A percentile compares a stretch with the other conserved stretches of the same genome.
Conservation (phyloP, 2,113 vertebrate species). For the Coryphaenoides rupestris region DNA sequence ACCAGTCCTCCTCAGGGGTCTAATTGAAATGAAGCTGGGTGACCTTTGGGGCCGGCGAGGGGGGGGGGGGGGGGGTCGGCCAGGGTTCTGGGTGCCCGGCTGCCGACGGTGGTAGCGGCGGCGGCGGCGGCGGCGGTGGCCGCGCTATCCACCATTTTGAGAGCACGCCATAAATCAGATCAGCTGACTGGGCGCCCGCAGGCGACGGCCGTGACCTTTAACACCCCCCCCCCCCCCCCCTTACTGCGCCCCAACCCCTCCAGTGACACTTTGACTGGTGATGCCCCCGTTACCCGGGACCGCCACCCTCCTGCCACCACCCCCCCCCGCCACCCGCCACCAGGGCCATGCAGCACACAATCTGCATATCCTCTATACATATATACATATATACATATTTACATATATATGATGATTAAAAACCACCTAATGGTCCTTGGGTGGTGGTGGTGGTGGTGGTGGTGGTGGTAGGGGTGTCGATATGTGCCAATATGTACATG, state of each 20-base stretch:
- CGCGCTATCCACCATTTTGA: slow-evolving; percentile 52
- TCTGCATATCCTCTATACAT: no score
- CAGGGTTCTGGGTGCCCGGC: slow-evolving; percentile 66
- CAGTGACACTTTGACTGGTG: slow-evolving; percentile 45
- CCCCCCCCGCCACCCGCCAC: no score
- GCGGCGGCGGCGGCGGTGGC: slow-evolving; percentile 30
- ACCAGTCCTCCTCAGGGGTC: slow-evolving; percentile 6
- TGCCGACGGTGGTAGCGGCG: slow-evolving; percentile 37
- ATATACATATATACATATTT: no score
- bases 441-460: no score
- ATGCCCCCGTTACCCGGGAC: slow-evolving; percentile 42
- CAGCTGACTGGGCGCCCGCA: slow-evolving; percentile 48
- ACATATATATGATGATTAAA: no score
- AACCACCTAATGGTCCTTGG: no score
- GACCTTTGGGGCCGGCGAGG: slow-evolving; percentile 64
- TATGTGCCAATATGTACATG: no score
- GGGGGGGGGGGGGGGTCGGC: slow-evolving; percentile 33
- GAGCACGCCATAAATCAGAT: slow-evolving; percentile 67
- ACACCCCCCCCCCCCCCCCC: slow-evolving; percentile 69
- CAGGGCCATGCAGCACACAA: no score
- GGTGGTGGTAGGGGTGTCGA: no score
- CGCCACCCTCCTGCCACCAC: no score
- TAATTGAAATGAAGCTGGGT: slow-evolving; percentile 71
- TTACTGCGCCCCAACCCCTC: slow-evolving; percentile 55
- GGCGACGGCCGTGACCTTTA: slow-evolving; percentile 67